Evolutionary conservation across 2,797 vertebrate genomes (phyloP), one percentile per base, ranked within the genome.

Genomic region (Paedocypris micromegethes): DNA sequence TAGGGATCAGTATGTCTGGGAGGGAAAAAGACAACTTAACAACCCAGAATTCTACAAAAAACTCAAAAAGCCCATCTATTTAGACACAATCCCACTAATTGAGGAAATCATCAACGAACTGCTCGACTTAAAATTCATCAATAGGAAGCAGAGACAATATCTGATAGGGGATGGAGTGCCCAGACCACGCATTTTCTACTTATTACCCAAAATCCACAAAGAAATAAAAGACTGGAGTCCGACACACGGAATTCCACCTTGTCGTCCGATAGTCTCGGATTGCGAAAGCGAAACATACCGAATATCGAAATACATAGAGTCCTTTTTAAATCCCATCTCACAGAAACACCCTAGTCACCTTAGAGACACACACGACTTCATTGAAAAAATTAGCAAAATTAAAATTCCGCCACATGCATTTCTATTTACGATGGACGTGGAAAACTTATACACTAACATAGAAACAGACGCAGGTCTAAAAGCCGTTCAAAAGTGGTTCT

Each of bases 371-470:
- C 23, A 23, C 23, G 23, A 23, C 23, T 23, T 23, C 23, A 23
- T 23, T 23, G 23, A 23, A 23, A 23, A 23, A 23, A 23, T 23
- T 23, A 23, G 23, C 23, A 23, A 23, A 23, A 23, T 23, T 23
- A 23, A 23, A 23, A 23, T 23, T 23, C 23, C 23, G 23, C 1
- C 23, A 23, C 23, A 23, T 23, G 23, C 23, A 23, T 23, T 23
- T 23, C 23, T 23, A 23, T 23, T 23, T 23, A 23, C 23, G 23
- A 23, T 23, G 23, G 23, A 23, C 23, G 23, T 23, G 1, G 23
- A 23, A 23, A 23, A 23, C 23, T 23, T 23, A 23, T 61, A 70
- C 3, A 70, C 68, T 0, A 75, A 75, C 2, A 75, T 75, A 0
- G 68, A 75, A 0, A 75, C 62, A 0, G 1, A n/a, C 2, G 6